Base-by-base conservation (phyloP, 2,113 vertebrate genomes). In the Microtus montanus region DNA sequence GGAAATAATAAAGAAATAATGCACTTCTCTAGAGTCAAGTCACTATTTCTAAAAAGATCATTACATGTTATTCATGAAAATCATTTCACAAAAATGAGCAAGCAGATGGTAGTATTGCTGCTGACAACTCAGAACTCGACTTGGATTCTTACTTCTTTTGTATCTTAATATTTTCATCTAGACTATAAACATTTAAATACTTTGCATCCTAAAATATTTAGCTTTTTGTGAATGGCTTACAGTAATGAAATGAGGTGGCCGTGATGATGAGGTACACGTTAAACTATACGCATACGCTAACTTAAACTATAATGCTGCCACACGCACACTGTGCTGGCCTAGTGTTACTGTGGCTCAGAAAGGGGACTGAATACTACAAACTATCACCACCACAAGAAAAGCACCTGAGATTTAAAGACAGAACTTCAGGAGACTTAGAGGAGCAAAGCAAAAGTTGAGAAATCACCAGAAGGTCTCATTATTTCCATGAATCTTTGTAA, bases 321-420 rank as follows among this genome's bases (percentile, higher is more conserved):
- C 71, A 79, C 20, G 54, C 17, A 74, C 5, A 44, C 38, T 41
- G 85, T 38, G 68, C 63, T 66, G 70, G 41, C 54, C 47, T n/a
- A 66, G 71, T 19, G 4, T 71, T 63, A 54, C 54, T 2, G 1
- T n/a, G 35, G 33, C 91, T 30, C 49, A 78, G 47, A 90, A 87
- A 17, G 28, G 79, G 19, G 38, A 85, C n/a, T 26, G 33, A 74
- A 28, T 68, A 92, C 91, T 33, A 82, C 0, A 71, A 15, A 61
- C 44, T 92, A 79, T 41, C 17, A 71, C 85, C 22, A 96, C 49
- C 82, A 63, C 15, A 87, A 33, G 71, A 12, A 97, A 77, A 89
- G 24, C 78, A 89, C 10, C 35, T 73, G 84, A 96, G 41, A 88
- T 79, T 84, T 88, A 78, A 92, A 93, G 92, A 70, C 89, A 95